Percentiles rank a stretch among this genome's conserved stretches.
These are phyloP conservation scores for Thamnophis elegans DNA, from an alignment of 2,797 vertebrate genomes.

Conservation along the genomic window DNA sequence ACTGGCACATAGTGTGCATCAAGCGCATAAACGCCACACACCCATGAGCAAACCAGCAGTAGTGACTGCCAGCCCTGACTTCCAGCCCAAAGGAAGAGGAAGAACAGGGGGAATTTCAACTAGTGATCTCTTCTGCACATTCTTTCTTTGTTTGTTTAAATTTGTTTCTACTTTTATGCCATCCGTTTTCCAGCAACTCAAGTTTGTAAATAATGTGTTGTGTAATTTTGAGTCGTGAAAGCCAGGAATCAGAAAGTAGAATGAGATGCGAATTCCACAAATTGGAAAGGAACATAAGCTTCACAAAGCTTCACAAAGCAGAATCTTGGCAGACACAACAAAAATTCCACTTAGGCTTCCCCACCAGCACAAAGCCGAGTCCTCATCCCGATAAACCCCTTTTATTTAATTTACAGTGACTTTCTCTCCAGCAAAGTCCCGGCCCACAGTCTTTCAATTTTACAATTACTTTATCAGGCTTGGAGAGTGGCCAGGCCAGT, in stretches of 20 bases:
- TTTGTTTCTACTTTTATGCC: background rate
- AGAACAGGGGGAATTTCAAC: background rate
- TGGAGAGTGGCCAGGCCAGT: too few relatives aligned
- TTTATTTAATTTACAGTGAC: too few relatives aligned
- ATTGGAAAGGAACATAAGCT: background rate
- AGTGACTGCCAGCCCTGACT: too few relatives aligned
- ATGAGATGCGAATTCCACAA: background rate
- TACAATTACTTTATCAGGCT: too few relatives aligned
- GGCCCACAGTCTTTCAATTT: too few relatives aligned
- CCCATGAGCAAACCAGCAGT: too few relatives aligned
- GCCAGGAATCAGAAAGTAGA: background rate
- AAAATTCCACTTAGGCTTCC: background rate
- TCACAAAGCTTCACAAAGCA: background rate
- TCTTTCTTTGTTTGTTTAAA: background rate
- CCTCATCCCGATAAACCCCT: too few relatives aligned
- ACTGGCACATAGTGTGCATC: too few relatives aligned
- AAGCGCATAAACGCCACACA: too few relatives aligned
- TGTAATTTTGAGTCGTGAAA: background rate
- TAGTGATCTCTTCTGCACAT: background rate
- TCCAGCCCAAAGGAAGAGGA: background rate
- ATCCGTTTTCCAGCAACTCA: background rate
- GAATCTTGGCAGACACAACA: background rate
- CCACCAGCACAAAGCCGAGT: too few relatives aligned
- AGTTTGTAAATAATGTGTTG: background rate
- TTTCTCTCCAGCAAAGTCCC: too few relatives aligned